These are phyloP conservation scores for Pogonophryne albipinna DNA, from an alignment of 2,797 vertebrate genomes.

Conservation along the genomic window DNA sequence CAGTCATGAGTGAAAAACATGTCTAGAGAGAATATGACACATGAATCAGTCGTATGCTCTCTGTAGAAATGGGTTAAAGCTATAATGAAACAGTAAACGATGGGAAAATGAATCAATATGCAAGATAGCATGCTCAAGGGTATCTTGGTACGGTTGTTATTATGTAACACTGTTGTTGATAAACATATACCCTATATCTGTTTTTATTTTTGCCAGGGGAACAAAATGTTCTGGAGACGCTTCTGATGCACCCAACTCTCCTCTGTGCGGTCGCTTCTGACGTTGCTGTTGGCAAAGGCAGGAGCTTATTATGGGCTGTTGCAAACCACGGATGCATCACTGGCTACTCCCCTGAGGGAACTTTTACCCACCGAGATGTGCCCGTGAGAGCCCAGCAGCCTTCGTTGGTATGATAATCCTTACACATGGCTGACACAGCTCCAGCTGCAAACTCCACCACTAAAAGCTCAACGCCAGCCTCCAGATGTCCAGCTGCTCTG, in stretches of 20 bases:
- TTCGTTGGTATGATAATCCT: constrained; percentile 61
- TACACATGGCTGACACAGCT: constrained; percentile 59
- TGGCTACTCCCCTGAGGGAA: constrained; percentile 66
- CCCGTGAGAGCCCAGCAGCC: constrained; percentile 56
- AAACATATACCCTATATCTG: constrained; percentile 61
- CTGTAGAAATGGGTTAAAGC: constrained; percentile 16
- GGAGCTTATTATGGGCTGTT: constrained; percentile 75
- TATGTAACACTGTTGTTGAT: constrained; percentile 58
- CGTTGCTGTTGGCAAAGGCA: constrained; percentile 70
- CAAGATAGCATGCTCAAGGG: constrained; percentile 14
- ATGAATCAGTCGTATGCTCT: constrained; percentile 39
- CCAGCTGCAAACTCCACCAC: constrained; percentile 52
- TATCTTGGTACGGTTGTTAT: constrained; percentile 30
- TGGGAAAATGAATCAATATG: constrained; percentile 1
- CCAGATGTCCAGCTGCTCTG: constrained; percentile 62
- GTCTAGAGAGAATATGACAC: constrained; percentile 12
- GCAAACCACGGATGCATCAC: constrained; percentile 67
- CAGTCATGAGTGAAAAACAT: constrained; percentile 44
- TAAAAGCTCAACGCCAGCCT: constrained; percentile 26
- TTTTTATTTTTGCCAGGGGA: constrained; percentile 64
- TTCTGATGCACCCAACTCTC: constrained; percentile 58
- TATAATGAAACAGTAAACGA: background rate
- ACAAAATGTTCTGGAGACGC: constrained; percentile 78
- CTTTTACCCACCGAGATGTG: constrained; percentile 64
- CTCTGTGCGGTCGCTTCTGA: constrained; percentile 57